These are phyloP conservation scores for Drosophila jambulina DNA, from an alignment of 1,140 invertebrate species.

Conservation along the genomic window DNA sequence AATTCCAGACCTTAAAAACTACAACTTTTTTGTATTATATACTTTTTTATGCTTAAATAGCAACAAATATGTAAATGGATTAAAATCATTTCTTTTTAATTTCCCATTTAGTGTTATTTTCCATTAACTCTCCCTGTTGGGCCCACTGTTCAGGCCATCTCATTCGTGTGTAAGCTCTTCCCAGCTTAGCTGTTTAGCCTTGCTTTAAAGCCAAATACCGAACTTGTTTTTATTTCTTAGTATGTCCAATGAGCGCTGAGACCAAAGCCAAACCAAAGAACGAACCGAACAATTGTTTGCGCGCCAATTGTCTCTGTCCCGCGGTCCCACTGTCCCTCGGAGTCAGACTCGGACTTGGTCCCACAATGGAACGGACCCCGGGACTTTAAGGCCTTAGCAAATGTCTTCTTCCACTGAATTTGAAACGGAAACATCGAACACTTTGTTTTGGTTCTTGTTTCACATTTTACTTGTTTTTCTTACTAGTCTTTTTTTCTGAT, in stretches of 20 bases:
- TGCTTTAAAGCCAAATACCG: constrained; percentile 70
- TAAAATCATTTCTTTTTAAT: not conserved
- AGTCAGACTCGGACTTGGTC: constrained; percentile 13
- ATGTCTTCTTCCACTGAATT: constrained; percentile 84
- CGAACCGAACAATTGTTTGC: constrained; percentile 76
- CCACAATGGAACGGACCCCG: constrained; percentile 39
- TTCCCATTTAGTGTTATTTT: not conserved
- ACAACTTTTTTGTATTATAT: not conserved
- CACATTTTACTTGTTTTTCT: constrained; percentile 65
- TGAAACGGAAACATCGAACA: constrained; percentile 83
- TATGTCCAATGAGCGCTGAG: constrained; percentile 19
- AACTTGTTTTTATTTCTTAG: constrained; percentile 64
- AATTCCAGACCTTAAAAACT: not conserved
- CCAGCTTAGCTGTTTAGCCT: constrained; percentile 54
- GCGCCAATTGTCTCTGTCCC: constrained; percentile 61
- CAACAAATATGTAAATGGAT: not conserved
- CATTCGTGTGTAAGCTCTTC: constrained; percentile 27
- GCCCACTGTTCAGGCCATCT: constrained; percentile 35
- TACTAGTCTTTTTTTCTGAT: constrained; percentile 26
- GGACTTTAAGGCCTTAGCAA: constrained; percentile 53
- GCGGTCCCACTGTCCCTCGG: constrained; percentile 60
- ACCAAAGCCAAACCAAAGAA: constrained; percentile 56
- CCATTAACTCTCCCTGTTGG: not conserved
- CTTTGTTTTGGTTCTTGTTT: constrained; percentile 83
- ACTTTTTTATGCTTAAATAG: not conserved